phyloP scores from a whole-genome alignment of 2,113 vertebrate genomes.

The Hyperopisus bebe region DNA sequence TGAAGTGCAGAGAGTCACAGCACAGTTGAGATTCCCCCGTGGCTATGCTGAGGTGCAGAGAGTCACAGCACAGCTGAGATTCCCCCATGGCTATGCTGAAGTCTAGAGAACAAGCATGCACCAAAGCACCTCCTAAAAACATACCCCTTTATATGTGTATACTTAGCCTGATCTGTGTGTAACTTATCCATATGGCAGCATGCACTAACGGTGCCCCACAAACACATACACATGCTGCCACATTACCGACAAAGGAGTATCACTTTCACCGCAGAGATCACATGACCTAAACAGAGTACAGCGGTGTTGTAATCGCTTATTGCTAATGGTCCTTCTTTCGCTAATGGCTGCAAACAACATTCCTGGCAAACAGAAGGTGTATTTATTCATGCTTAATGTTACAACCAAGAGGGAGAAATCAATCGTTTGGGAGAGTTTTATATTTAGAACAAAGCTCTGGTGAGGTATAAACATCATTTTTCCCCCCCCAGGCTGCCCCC shows the following conservation, averaged over 20 bases:
- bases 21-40: conserved; percentile 13
- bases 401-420: conserved; percentile 41
- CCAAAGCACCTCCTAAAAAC: conserved; percentile 4
- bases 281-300: background rate
- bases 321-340: conserved; percentile 50
- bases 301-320: conserved; percentile 28
- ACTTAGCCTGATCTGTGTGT: background rate
- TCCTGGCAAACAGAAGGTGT: conserved; percentile 36
- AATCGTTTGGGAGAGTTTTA: conserved; percentile 29
- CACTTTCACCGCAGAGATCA: background rate
- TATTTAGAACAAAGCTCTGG: conserved; percentile 31
- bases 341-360: conserved; percentile 51
- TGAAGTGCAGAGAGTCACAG: conserved; percentile 10
- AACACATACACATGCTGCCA: background rate
- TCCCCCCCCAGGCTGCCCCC: background rate
- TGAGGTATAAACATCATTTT: conserved; percentile 22
- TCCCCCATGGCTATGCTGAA: no score
- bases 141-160: background rate
- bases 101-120: conserved; percentile 9
- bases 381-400: conserved; percentile 41
- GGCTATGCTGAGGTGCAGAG: conserved; percentile 4
- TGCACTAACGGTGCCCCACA: background rate
- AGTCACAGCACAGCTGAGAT: background rate
- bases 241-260: background rate
- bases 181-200: background rate